These are phyloP conservation scores for Amblyopsis hoosieri DNA, from an alignment of 2,797 vertebrate species.

Conservation along the genomic window DNA sequence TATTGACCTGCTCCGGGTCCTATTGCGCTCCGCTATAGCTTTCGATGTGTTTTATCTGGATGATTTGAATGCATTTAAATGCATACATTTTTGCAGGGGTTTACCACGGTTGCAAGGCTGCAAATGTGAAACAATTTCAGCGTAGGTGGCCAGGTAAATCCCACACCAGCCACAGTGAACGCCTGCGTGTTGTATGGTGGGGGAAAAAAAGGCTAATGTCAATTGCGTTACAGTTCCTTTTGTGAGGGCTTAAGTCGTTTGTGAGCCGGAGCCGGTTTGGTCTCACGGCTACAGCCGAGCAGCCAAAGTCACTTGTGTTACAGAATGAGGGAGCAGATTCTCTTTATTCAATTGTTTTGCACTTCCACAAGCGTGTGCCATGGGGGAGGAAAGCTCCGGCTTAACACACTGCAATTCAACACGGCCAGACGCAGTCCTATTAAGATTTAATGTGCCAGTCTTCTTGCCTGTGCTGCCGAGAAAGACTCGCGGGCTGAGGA, in stretches of 20 bases:
- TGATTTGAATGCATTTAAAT: too few relatives aligned
- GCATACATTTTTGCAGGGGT: not conserved
- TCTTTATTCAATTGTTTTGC: constrained; percentile 83
- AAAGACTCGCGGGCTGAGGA: constrained; percentile 72
- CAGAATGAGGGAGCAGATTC: constrained; percentile 70
- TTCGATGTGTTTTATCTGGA: too few relatives aligned
- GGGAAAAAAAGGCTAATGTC: constrained; percentile 41
- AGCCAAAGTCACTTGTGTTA: constrained; percentile 71
- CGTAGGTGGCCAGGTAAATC: constrained; percentile 49
- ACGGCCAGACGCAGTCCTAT: constrained; percentile 82
- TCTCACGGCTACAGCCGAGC: constrained; percentile 65
- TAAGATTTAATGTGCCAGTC: constrained; percentile 86
- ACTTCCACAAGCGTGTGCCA: constrained; percentile 78
- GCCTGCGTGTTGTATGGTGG: constrained; percentile 19
- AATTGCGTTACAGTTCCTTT: constrained; percentile 51
- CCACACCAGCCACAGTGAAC: not conserved
- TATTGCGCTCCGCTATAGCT: too few relatives aligned
- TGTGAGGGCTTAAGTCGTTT: constrained; percentile 51
- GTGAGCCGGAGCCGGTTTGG: constrained; percentile 56
- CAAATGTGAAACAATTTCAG: constrained; percentile 29
- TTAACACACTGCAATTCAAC: constrained; percentile 82
- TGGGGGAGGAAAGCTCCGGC: constrained; percentile 77
- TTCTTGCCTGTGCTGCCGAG: constrained; percentile 76
- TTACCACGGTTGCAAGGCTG: constrained; percentile 15
- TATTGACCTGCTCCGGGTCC: too few relatives aligned